These are phyloP conservation scores for Oscheius sp. DNA, from an alignment of 2,888 invertebrate genomes.

Conservation along the genomic window DNA sequence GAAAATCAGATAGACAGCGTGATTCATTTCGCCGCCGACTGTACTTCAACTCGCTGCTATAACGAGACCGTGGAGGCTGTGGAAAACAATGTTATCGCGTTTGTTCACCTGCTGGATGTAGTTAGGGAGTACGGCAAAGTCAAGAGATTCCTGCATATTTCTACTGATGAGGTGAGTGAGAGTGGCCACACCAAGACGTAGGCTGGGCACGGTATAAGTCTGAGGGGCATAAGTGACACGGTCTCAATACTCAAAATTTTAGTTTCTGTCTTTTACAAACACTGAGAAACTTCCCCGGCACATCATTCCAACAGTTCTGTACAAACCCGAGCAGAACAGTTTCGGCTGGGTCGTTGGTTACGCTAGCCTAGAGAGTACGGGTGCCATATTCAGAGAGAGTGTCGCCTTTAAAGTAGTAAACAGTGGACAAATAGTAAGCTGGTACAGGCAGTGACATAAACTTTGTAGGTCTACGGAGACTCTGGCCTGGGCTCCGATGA, in stretches of 20 bases:
- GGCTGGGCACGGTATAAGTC: too few species aligned
- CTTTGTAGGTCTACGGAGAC: constrained; percentile 68
- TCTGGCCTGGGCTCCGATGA: constrained; percentile 67
- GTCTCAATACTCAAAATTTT: too few species aligned
- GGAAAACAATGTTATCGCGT: constrained; percentile 70
- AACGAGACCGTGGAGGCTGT: constrained; percentile 67
- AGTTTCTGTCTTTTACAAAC: too few species aligned
- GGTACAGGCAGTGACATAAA: neutral
- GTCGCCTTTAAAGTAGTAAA: too few species aligned
- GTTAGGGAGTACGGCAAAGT: constrained; percentile 64
- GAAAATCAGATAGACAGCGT: constrained; percentile 70
- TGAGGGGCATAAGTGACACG: too few species aligned
- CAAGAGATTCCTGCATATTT: constrained; percentile 68
- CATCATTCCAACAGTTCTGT: too few species aligned
- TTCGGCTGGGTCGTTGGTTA: too few species aligned
- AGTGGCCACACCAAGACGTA: neutral
- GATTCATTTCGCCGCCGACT: constrained; percentile 72
- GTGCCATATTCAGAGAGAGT: too few species aligned
- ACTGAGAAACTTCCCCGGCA: too few species aligned
- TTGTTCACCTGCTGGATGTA: constrained; percentile 67
- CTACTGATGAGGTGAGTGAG: constrained; percentile 66
- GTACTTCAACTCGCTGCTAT: constrained; percentile 72
- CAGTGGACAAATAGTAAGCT: too few species aligned
- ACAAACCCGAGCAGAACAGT: too few species aligned
- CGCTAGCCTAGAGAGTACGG: too few species aligned